Base-by-base conservation (phyloP, 1,140 invertebrate genomes). In the Drosophila trapezifrons region DNA sequence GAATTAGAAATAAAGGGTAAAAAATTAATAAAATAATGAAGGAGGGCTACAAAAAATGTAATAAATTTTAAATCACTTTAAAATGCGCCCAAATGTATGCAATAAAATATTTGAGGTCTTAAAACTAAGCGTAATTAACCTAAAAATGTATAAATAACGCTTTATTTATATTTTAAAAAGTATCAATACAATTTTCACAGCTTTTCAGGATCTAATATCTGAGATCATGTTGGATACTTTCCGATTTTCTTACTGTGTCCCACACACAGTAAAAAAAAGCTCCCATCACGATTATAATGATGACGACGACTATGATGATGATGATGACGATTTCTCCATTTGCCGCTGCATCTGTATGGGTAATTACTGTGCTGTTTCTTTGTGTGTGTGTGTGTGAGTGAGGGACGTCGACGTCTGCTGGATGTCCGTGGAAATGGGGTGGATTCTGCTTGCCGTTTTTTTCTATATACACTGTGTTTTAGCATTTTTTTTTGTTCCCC, bases 351-450 rank as follows among this genome's bases (percentile, higher is more conserved):
- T 59, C 65, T 77, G 83, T 87, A 89, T 87, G 81, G 83, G 83
- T 87, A 87, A 87, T 87, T 87, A 77, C 84, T 37, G 27, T 25
- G 37, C 35, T 59, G 18, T n/a, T 22, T 62, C 27, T 42, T 37
- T 25, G 55, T 56, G 51, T 77, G 59, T 80, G 60, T 72, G 56
- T 43, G 72, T 64, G 57, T 43, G 55, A 47, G 59, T 74, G 52
- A 75, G 63, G 77, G 75, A 87, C 83, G 78, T 87, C 83, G 82
- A 82, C 83, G 83, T 86, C 83, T 86, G 82, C 62, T 87, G 63
- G 64, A 62, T 86, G 83, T 86, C 76, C 79, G 40, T 37, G 85
- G 67, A 65, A 69, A 77, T 59, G 67, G 83, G 83, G 83, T 87
- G 83, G 84, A 74, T 87, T 86, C 70, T 64, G 64, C 46, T 71